Conservation (phyloP, 2,113 vertebrate species). For the Daubentonia madagascariensis region DNA sequence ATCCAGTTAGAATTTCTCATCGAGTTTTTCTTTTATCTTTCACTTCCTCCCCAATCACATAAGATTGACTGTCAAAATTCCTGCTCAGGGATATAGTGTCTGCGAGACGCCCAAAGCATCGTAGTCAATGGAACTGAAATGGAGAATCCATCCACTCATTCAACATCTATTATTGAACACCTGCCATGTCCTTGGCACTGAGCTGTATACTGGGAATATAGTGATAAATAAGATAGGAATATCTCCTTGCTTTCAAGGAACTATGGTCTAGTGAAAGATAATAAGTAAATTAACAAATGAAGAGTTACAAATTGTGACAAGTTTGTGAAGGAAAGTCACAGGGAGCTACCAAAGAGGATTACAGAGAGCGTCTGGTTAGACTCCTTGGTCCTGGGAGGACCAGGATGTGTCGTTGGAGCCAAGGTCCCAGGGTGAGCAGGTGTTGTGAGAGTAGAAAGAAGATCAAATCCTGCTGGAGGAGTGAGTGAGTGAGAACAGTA, state of each 20-base stretch:
- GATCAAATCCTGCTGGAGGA: neutral
- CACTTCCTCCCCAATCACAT: neutral
- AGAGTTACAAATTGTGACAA: neutral
- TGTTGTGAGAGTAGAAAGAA: neutral
- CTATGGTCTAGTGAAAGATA: neutral
- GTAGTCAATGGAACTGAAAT: neutral
- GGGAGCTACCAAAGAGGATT: neutral
- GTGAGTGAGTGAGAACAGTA: neutral
- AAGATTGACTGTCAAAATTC: neutral
- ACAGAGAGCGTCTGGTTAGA: neutral
- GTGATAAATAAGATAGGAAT: conserved; percentile 2
- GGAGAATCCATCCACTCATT: neutral
- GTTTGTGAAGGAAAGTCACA: neutral
- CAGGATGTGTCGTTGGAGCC: neutral
- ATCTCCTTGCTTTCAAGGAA: conserved; percentile 5
- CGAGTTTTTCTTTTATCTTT: neutral
- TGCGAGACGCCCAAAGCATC: neutral
- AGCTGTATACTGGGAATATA: neutral
- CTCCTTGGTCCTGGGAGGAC: neutral
- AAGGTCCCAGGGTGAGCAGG: neutral
- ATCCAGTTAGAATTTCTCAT: neutral
- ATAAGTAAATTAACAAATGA: neutral
- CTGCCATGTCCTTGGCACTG: neutral
- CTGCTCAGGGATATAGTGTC: neutral
- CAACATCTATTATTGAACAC: neutral